Conservation (phyloP, 2,888 invertebrate species). For the Abscondita cerata region DNA sequence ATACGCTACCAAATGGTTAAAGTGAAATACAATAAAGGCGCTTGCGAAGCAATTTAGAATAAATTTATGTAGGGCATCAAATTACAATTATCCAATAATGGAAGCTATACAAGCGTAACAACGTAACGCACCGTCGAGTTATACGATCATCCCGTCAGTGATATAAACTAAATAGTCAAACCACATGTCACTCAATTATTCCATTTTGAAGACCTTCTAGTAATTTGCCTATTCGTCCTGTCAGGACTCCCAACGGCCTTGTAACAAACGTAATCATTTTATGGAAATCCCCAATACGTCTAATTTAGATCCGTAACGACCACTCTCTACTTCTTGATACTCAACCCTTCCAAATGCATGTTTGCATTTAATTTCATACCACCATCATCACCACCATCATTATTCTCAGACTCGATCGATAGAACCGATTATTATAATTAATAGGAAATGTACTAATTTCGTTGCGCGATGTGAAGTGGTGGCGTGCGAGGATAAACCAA, state of each 20-base stretch:
- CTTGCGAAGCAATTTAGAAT: slow-evolving; percentile 27
- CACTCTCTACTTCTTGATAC: slow-evolving; percentile 37
- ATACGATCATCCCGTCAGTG: slow-evolving; percentile 33
- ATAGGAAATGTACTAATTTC: slow-evolving; percentile 58
- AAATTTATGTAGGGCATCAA: slow-evolving; percentile 33
- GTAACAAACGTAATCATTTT: slow-evolving; percentile 44
- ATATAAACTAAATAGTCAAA: slow-evolving; percentile 37
- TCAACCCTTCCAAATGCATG: slow-evolving; percentile 16
- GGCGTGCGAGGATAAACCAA: slow-evolving; percentile 48
- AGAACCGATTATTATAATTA: slow-evolving; percentile 53
- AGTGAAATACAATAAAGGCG: slow-evolving; percentile 15
- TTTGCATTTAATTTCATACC: too few species aligned
- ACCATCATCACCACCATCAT: slow-evolving; percentile 1
- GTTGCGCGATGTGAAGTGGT: slow-evolving; percentile 46
- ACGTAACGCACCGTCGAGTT: slow-evolving; percentile 36
- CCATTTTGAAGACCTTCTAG: slow-evolving; percentile 32
- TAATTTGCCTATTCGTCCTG: slow-evolving; percentile 31
- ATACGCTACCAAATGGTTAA: not conserved
- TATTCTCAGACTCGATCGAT: slow-evolving; percentile 6
- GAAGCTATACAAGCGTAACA: slow-evolving; percentile 33
- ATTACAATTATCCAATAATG: slow-evolving; percentile 35
- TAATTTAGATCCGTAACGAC: slow-evolving; percentile 43
- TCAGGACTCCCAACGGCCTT: slow-evolving; percentile 19
- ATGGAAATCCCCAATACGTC: slow-evolving; percentile 44
- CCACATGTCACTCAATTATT: slow-evolving; percentile 36